Base-by-base conservation (phyloP, 64 coral and sea anemone species). In the Stichodactyla mertensii region DNA sequence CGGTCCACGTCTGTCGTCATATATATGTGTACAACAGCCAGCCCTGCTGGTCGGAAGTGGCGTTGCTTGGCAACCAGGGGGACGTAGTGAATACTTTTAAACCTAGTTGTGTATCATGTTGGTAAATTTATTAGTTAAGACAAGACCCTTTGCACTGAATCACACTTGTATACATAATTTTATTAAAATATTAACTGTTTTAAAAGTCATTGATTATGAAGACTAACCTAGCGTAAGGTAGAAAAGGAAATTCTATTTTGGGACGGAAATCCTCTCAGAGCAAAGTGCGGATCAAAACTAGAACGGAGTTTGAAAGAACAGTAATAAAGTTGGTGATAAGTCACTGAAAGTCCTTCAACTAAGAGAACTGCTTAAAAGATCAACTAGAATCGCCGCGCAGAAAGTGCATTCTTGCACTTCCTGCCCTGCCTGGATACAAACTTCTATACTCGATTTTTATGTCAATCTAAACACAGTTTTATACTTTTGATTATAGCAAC, bases 401-500 rank as follows among this genome's bases (percentile, higher is more conserved):
- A 45, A 45, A 45, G 1, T 45, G 36, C 36, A 45, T 45, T 45
- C 36, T 45, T 66, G 22, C 62, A 66, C 22, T 12, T 20, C 22
- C 22, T n/a, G 19, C 2, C 24, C 27, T 74, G 10, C 69, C 7
- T 9, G 10, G 23, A 27, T 31, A 74, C 69, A 11, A 8, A 19
- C 62, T 20, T 8, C 16, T 74, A 26, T 74, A 74, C 23, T 27
- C 27, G 24, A 27, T 66, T 74, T 10, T 74, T 23, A 74, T 31
- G 7, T 74, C 69, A 19, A 8, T 31, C 69, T 74, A 74, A 74
- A 74, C 69, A 14, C 24, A 74, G 69, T 74, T 74, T 74, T 74
- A 74, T 74, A 36, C 10, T 36, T 23, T 74, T 74, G 69, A 74
- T 74, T 74, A 74, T 74, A 74, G 69, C 24, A 74, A 74, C 69